phyloP scores from a whole-genome alignment of 2,113 vertebrate species.

The Corythoichthys intestinalis region DNA sequence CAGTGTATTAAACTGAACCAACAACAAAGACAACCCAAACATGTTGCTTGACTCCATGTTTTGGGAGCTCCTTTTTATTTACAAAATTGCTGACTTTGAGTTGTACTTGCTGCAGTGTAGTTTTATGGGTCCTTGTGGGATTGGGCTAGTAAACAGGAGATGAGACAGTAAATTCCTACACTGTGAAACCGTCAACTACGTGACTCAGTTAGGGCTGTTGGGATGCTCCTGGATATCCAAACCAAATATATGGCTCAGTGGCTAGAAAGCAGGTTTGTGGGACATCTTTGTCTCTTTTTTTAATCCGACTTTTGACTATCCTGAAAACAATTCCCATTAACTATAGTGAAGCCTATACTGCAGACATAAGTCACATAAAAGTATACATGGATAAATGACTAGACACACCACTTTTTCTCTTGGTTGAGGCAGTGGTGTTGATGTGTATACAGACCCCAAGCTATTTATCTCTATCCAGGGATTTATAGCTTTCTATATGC shows the following conservation, averaged over 20 bases:
- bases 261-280: constrained; percentile 17
- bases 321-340: not conserved
- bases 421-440: not conserved
- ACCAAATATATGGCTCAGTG: constrained; percentile 24
- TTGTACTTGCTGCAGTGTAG: constrained; percentile 35
- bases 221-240: constrained; percentile 47
- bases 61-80: constrained; percentile 55
- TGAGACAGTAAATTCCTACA: constrained; percentile 61
- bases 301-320: constrained; percentile 5
- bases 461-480: constrained; percentile 33
- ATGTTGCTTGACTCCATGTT: not conserved
- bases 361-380: not conserved
- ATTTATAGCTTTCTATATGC: constrained; percentile 34
- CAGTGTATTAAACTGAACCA: constrained; percentile 7
- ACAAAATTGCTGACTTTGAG: constrained; percentile 66
- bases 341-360: not conserved
- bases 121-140: constrained; percentile 55
- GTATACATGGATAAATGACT: not conserved
- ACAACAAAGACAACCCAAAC: constrained; percentile 12
- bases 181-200: constrained; percentile 56
- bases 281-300: constrained; percentile 30
- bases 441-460: not conserved
- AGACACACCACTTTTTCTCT: not conserved
- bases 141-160: constrained; percentile 57
- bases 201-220: constrained; percentile 48